phyloP scores from a whole-genome alignment of 2,113 vertebrate species.

The Cisticola juncidis region DNA sequence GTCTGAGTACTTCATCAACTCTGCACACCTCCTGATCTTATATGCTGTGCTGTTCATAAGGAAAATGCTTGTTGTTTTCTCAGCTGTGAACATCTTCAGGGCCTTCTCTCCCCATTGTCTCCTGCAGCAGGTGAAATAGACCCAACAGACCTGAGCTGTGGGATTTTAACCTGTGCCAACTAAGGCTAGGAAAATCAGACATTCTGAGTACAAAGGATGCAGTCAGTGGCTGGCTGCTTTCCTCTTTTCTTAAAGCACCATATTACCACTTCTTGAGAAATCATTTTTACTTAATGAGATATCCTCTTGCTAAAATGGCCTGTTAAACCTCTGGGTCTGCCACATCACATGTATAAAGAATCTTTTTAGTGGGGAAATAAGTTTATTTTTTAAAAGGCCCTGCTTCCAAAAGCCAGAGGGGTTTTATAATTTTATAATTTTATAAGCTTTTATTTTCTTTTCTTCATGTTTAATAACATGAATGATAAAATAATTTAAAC shows the following conservation, averaged over 20 bases:
- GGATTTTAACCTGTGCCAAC: background rate
- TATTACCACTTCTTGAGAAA: background rate
- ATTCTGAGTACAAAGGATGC: background rate
- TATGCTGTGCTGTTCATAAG: background rate
- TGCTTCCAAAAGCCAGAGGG: background rate
- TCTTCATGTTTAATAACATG: background rate
- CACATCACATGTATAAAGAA: background rate
- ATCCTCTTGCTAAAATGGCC: background rate
- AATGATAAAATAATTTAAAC: background rate
- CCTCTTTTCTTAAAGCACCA: background rate
- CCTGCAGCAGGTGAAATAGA: fast-evolving
- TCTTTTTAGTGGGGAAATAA: background rate
- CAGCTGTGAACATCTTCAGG: background rate
- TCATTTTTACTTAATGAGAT: background rate
- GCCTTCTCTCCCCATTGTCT: background rate
- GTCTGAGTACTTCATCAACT: background rate
- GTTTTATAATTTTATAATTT: background rate
- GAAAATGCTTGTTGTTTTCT: background rate
- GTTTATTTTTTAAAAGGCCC: background rate
- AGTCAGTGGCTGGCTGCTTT: background rate
- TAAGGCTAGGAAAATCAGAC: background rate
- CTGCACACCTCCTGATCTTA: background rate
- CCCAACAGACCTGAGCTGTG: background rate
- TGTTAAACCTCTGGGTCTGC: background rate
- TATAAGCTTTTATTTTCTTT: background rate